These are phyloP conservation scores for Rhynchophorus ferrugineus DNA, from an alignment of 1,140 invertebrate species.

Conservation along the genomic window DNA sequence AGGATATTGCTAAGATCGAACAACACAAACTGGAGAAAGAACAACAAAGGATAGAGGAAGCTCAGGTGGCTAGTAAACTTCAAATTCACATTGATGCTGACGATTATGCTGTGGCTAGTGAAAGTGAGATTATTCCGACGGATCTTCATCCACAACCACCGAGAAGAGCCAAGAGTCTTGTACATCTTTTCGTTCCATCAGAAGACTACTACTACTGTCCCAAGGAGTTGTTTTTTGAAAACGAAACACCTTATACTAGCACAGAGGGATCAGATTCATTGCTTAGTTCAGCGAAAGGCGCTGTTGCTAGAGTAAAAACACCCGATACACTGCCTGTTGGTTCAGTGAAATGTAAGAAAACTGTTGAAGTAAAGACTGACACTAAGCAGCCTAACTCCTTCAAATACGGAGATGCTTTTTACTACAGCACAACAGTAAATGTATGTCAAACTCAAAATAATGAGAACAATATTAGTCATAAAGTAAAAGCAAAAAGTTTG, in stretches of 20 bases:
- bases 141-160: conserved; percentile 56
- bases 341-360: conserved; percentile 10
- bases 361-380: conserved; percentile 5
- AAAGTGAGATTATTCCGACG: conserved; percentile 54
- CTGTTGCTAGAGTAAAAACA: conserved; percentile 38
- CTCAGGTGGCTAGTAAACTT: conserved; percentile 29
- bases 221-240: conserved; percentile 52
- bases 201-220: conserved; percentile 45
- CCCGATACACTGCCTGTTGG: conserved; percentile 28
- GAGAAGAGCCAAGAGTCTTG: conserved; percentile 43
- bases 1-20: conserved; percentile 51
- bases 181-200: conserved; percentile 40
- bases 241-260: conserved; percentile 55
- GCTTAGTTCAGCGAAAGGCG: conserved; percentile 55
- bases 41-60: conserved; percentile 36
- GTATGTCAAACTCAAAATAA: conserved; percentile 23
- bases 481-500: conserved; percentile 63
- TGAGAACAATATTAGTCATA: conserved; percentile 37
- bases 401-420: conserved; percentile 39
- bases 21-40: conserved; percentile 39
- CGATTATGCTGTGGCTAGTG: conserved; percentile 32
- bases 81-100: conserved; percentile 32
- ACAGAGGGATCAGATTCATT: conserved; percentile 64
- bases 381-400: conserved; percentile 29
- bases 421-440: conserved; percentile 12